A percentile compares a stretch with the other conserved stretches of the same genome.
phyloP scores from a whole-genome alignment of 2,797 vertebrate genomes.

The Tapera naevia region DNA sequence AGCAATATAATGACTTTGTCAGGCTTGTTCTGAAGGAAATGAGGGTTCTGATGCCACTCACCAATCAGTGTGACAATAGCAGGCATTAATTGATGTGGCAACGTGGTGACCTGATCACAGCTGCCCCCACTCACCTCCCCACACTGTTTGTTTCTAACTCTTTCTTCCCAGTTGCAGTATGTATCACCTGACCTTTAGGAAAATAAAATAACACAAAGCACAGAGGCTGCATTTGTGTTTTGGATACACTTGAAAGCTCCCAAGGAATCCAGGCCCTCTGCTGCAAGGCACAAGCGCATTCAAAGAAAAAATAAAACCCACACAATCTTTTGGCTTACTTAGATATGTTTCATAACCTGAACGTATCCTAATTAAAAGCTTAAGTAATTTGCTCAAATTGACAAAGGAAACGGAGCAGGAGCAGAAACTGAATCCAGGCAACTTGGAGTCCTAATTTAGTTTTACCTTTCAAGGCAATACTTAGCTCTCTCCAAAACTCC shows the following conservation, averaged over 20 bases:
- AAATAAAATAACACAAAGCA: background rate
- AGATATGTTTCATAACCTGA: background rate
- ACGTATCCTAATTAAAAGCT: background rate
- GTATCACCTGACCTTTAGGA: background rate
- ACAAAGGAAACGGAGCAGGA: background rate
- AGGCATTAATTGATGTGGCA: background rate
- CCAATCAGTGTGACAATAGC: background rate
- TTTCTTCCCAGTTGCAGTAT: background rate
- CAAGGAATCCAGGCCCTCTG: background rate
- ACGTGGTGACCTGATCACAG: background rate
- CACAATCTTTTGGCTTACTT: background rate
- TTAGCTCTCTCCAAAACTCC: background rate
- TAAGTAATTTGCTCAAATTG: background rate
- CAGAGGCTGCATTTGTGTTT: background rate
- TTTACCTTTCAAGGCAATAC: background rate
- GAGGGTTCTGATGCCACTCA: background rate
- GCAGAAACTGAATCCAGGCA: background rate
- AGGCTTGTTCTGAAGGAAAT: background rate
- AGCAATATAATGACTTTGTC: background rate
- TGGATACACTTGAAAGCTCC: conserved; percentile 14
- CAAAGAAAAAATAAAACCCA: background rate
- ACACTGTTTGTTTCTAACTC: background rate
- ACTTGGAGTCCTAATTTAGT: background rate
- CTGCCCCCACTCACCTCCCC: background rate
- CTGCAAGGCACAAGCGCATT: background rate